These are phyloP conservation scores for Leptopilina syphax DNA, from an alignment of 2,888 invertebrate genomes.

Conservation along the genomic window DNA sequence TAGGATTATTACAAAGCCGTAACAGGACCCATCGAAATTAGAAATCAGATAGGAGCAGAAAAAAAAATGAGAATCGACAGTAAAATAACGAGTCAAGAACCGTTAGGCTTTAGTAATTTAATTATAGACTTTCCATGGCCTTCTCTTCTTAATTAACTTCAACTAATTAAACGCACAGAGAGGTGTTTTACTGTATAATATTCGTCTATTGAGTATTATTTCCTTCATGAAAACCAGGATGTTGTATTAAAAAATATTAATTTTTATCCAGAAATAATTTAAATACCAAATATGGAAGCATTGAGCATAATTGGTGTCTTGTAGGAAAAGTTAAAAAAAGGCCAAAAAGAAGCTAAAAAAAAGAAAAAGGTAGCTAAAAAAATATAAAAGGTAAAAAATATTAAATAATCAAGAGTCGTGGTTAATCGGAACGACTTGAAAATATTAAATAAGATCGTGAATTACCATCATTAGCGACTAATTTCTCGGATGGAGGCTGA, in stretches of 20 bases:
- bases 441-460: constrained; percentile 18
- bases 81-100: constrained; percentile 52
- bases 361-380: background rate
- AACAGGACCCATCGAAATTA: constrained; percentile 30
- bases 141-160: constrained; percentile 61
- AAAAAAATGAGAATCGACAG: constrained; percentile 22
- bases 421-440: background rate
- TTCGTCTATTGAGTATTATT: background rate
- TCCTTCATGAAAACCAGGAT: background rate
- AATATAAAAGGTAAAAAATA: too few relatives aligned
- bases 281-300: too few relatives aligned
- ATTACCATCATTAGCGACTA: constrained; percentile 17
- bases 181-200: constrained; percentile 47
- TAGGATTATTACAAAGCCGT: background rate
- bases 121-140: constrained; percentile 42
- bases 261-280: background rate
- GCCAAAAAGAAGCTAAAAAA: background rate
- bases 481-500: constrained; percentile 3
- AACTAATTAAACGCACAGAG: constrained; percentile 63
- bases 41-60: constrained; percentile 18
- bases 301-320: too few relatives aligned
- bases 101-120: constrained; percentile 50
- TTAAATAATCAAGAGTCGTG: background rate
- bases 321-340: too few relatives aligned
- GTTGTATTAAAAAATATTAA: too few relatives aligned